These are phyloP conservation scores for Phymorhynchus buccinoides DNA, from an alignment of 1,140 invertebrate genomes.

Conservation along the genomic window DNA sequence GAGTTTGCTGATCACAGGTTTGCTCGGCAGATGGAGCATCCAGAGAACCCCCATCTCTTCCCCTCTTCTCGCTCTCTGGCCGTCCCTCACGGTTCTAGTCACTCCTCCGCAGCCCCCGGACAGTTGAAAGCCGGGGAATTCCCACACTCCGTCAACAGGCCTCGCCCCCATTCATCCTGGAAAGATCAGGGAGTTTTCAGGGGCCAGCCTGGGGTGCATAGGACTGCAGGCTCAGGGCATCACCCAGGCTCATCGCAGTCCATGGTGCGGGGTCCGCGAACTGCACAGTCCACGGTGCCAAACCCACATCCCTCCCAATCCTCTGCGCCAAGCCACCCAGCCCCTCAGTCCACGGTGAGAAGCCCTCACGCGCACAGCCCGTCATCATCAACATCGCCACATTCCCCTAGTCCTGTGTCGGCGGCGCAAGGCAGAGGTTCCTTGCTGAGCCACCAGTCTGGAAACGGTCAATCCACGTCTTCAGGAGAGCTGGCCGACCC, in stretches of 20 bases:
- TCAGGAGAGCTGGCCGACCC: not conserved
- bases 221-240: not conserved
- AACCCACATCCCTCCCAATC: not conserved
- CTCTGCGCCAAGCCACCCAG: not conserved
- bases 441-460: too few relatives aligned
- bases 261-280: not conserved
- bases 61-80: not conserved
- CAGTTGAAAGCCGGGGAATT: not conserved
- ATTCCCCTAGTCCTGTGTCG: not conserved
- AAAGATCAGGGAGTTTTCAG: not conserved
- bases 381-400: not conserved
- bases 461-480: not conserved
- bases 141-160: not conserved
- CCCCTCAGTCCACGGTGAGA: not conserved
- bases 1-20: not conserved
- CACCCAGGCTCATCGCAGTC: not conserved
- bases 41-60: not conserved
- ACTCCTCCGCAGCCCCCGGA: not conserved
- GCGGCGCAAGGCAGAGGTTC: not conserved
- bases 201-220: not conserved
- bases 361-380: not conserved
- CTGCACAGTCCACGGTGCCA: not conserved
- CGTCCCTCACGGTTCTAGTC: not conserved
- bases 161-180: not conserved
- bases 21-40: not conserved